Evolutionary conservation across 2,113 vertebrate genomes (phyloP).

Genomic region (Charina bottae): DNA sequence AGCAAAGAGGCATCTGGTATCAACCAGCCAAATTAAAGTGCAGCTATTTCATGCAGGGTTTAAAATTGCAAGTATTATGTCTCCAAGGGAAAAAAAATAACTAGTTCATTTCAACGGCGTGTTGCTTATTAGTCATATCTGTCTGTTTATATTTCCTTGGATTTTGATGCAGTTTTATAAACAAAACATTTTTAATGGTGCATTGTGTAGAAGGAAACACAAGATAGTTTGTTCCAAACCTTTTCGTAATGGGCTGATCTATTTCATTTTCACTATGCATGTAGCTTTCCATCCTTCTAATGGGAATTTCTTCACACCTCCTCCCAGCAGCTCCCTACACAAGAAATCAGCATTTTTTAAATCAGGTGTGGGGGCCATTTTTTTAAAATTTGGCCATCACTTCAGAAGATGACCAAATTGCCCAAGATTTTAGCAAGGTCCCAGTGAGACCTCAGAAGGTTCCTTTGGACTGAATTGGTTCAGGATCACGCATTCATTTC

Average conservation of each 20-base stretch:
- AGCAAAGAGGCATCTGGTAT: conserved; percentile 6
- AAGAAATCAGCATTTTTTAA: background rate
- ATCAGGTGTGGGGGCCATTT: background rate
- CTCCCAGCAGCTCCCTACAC: background rate
- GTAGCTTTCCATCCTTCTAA: background rate
- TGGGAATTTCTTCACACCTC: background rate
- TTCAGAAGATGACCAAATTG: background rate
- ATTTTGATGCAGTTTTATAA: conserved; percentile 25
- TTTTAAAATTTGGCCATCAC: background rate
- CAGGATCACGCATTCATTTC: background rate
- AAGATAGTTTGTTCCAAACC: background rate
- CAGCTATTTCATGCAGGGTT: conserved; percentile 2
- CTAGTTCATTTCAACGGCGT: background rate
- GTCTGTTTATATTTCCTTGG: background rate
- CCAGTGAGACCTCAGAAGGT: background rate
- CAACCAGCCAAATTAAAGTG: background rate
- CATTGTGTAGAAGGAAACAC: background rate
- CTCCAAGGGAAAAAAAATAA: background rate
- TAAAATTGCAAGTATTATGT: background rate
- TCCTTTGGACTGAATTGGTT: background rate
- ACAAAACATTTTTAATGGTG: background rate
- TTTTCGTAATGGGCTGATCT: background rate
- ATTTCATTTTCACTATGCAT: too few relatives aligned
- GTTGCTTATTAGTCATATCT: background rate
- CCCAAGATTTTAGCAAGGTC: background rate